A percentile compares a stretch with the other conserved stretches of the same genome.
These are phyloP conservation scores for Bombus waltoni DNA, from an alignment of 1,140 invertebrate genomes.

Conservation along the genomic window DNA sequence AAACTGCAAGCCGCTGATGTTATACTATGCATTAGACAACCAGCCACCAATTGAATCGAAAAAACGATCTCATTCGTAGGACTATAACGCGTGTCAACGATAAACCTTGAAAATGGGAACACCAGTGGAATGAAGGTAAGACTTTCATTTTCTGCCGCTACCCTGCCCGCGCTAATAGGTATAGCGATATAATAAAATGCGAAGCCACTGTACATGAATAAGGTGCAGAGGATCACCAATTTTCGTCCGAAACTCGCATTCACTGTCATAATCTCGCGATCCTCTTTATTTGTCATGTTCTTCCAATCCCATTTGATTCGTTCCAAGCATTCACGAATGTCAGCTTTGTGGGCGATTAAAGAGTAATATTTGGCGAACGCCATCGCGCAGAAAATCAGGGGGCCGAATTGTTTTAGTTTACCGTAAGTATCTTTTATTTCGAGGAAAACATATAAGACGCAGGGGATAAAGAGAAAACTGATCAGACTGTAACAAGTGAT, in stretches of 20 bases:
- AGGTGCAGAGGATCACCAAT: constrained; percentile 23
- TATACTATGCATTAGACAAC: constrained; percentile 61
- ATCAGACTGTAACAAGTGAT: constrained; percentile 28
- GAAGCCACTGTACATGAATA: constrained; percentile 56
- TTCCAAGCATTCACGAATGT: constrained; percentile 69
- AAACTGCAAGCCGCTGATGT: constrained; percentile 60
- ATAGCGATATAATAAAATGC: constrained; percentile 46
- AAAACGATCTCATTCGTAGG: constrained; percentile 65
- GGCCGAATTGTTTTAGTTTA: constrained; percentile 70
- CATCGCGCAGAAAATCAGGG: constrained; percentile 74
- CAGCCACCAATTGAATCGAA: constrained; percentile 54
- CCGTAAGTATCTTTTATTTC: constrained; percentile 64
- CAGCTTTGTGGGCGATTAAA: constrained; percentile 53
- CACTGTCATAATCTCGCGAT: constrained; percentile 47
- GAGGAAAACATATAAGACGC: constrained; percentile 16
- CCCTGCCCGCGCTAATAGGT: constrained; percentile 33
- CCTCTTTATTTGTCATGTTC: constrained; percentile 12
- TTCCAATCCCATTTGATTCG: constrained; percentile 72
- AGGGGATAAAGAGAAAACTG: constrained; percentile 45
- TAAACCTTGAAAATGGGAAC: constrained; percentile 63
- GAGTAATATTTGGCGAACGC: constrained; percentile 70
- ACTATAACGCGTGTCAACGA: constrained; percentile 56
- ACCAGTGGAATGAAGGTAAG: constrained; percentile 53
- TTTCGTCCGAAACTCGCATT: constrained; percentile 50
- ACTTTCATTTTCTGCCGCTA: constrained; percentile 4